Percentiles rank a stretch among this genome's conserved stretches.
These are phyloP conservation scores for Coptodon rendalli DNA, from an alignment of 2,113 vertebrate species.

Conservation along the genomic window DNA sequence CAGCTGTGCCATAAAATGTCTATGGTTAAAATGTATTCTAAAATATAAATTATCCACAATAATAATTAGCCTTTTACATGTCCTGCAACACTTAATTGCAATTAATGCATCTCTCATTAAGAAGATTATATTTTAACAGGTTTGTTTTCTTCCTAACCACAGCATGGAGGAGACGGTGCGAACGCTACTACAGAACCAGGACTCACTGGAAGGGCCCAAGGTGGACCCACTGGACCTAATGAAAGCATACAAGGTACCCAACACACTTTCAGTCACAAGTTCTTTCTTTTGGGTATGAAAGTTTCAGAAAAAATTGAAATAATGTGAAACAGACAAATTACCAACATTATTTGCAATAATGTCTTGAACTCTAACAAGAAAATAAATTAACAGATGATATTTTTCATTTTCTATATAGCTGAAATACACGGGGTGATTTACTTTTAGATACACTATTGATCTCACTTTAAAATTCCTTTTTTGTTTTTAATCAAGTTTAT, in stretches of 20 bases:
- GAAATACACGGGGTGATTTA: neutral
- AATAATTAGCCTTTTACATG: neutral
- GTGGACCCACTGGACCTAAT: conserved; percentile 79
- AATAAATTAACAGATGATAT: neutral
- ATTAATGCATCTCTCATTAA: neutral
- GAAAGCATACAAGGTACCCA: conserved; percentile 80
- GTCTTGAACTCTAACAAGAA: neutral
- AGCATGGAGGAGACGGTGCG: conserved; percentile 92
- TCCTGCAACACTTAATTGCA: neutral
- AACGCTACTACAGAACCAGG: conserved; percentile 82
- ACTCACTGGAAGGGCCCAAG: conserved; percentile 74
- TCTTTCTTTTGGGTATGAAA: neutral
- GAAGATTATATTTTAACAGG: neutral
- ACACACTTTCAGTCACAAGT: neutral
- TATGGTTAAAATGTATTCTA: neutral
- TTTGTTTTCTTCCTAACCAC: neutral
- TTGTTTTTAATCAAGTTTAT: neutral
- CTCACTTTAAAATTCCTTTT: neutral
- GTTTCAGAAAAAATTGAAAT: neutral
- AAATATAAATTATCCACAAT: neutral
- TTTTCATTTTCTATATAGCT: neutral
- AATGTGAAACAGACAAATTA: neutral
- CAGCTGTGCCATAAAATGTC: neutral
- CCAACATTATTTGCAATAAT: neutral
- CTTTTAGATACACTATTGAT: neutral